Evolutionary conservation across 1,140 invertebrate genomes (phyloP).

Genomic region (Drosophila mojavensis): DNA sequence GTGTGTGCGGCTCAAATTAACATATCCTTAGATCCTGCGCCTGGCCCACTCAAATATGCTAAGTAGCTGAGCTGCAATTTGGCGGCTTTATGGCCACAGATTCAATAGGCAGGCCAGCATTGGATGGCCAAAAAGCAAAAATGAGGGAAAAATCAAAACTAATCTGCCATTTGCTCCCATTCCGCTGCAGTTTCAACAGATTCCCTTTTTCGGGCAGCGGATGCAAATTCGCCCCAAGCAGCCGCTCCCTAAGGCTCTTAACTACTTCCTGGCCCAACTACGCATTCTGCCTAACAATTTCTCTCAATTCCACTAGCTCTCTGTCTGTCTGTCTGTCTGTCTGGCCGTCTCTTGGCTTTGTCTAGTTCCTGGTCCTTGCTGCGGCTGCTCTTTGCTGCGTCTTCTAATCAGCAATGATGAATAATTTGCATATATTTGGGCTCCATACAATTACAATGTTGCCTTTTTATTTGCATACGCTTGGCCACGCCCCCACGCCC

Average conservation of each 20-base stretch:
- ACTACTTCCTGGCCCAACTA: constrained; percentile 67
- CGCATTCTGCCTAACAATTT: constrained; percentile 73
- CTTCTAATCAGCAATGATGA: constrained; percentile 84
- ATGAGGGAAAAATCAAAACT: constrained; percentile 69
- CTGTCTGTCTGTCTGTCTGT: constrained; percentile 35
- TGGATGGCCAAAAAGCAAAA: constrained; percentile 34
- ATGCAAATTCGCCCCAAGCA: constrained; percentile 62
- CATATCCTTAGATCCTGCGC: constrained; percentile 74
- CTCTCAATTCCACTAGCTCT: constrained; percentile 18
- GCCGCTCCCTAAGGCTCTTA: constrained; percentile 39
- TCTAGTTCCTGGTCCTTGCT: neutral
- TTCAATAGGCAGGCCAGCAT: constrained; percentile 61
- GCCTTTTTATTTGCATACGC: constrained; percentile 79
- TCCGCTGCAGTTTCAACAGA: neutral
- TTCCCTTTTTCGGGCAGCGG: constrained; percentile 12
- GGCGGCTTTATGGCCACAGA: constrained; percentile 74
- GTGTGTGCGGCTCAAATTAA: constrained; percentile 61
- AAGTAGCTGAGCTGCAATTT: constrained; percentile 78
- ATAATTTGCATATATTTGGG: constrained; percentile 83
- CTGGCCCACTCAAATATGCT: constrained; percentile 77
- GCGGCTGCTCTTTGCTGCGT: constrained; percentile 42
- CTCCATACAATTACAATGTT: constrained; percentile 77
- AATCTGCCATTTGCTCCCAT: constrained; percentile 74
- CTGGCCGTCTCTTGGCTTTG: constrained; percentile 18
- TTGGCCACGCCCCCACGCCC: constrained; percentile 13